Conservation (phyloP, 2,113 vertebrate species). For the Hirundichthys speculiger region DNA sequence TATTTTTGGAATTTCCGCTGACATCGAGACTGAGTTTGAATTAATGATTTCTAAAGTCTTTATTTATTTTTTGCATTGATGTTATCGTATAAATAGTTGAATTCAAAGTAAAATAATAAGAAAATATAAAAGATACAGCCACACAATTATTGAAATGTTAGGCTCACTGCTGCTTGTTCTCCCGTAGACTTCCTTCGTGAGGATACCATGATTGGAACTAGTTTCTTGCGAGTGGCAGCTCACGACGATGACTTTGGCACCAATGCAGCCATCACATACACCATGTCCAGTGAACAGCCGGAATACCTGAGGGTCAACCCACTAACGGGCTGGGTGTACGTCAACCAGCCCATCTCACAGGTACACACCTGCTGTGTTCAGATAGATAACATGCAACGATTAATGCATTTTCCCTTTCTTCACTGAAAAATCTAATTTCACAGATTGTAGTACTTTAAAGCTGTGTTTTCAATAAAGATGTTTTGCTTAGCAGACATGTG, state of each 20-base stretch:
- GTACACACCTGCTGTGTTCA: constrained; percentile 53
- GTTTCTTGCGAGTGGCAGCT: constrained; percentile 87
- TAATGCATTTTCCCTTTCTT: background rate
- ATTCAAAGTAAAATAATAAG: no score
- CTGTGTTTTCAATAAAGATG: no score
- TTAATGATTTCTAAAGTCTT: no score
- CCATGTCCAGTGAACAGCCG: constrained; percentile 81
- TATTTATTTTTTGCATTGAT: no score
- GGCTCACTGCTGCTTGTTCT: background rate
- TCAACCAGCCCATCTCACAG: constrained; percentile 88
- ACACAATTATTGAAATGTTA: background rate
- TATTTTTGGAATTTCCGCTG: no score
- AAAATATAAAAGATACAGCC: background rate
- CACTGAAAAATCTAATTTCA: background rate
- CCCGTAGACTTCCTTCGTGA: constrained; percentile 87
- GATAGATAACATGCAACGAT: no score
- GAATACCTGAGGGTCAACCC: constrained; percentile 88
- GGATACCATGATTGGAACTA: constrained; percentile 88
- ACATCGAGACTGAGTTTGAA: no score
- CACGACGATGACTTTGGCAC: constrained; percentile 88
- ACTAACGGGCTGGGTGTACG: constrained; percentile 88
- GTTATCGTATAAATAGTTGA: no score
- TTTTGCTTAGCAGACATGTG: no score
- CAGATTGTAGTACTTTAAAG: no score
- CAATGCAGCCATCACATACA: constrained; percentile 86